Base-by-base conservation (phyloP, 1,140 invertebrate species). In the Capitella teleta region DNA sequence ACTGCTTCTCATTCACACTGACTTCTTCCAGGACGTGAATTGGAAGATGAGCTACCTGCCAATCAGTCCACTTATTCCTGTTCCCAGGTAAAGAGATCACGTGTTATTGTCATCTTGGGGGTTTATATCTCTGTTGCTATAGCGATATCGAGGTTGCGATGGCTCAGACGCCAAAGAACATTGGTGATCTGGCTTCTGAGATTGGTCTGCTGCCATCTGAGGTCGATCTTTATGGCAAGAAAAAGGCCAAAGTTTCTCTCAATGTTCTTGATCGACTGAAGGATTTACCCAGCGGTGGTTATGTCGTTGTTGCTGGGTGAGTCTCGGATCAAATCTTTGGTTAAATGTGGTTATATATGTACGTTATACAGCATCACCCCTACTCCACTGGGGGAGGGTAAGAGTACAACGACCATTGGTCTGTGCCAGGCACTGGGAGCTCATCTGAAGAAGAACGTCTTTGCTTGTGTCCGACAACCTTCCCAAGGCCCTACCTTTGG, bases 401-500 rank as follows among this genome's bases (percentile, higher is more conserved):
- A 98, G 76, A 94, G 77, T 66, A 99, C 96, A 0, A 98, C 94
- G 0, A 82, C 87, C 0, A 79, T 99, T 58, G 96, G 96, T 28
- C 71, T 98, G 43, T 83, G 83, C 8, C 96, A 99, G 74, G 92
- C 93, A 6, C 73, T 99, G 8, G 81, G 83, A 1, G 86, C 85
- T 3, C 86, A 93, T 61, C 79, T 82, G 52, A 78, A 80, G 3
- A 84, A 80, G 57, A 97, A 98, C 75, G 80, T 87, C 0, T 85
- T 99, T 67, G 94, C 87, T 5, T 95, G 88, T 63, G 80, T 99
- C 42, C 78, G 96, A n/a, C 96, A 99, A 67, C 95, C 96, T 0
- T 95, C 91, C 28, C 93, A 97, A 73, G 95, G 95, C 21, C 95
- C 95, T 1, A 98, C 92, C 1, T 99, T 98, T 74, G 95, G 95